Percentiles rank a stretch among this genome's conserved stretches.
phyloP scores from a whole-genome alignment of 2,797 vertebrate species.

The Urosaurus nigricauda region DNA sequence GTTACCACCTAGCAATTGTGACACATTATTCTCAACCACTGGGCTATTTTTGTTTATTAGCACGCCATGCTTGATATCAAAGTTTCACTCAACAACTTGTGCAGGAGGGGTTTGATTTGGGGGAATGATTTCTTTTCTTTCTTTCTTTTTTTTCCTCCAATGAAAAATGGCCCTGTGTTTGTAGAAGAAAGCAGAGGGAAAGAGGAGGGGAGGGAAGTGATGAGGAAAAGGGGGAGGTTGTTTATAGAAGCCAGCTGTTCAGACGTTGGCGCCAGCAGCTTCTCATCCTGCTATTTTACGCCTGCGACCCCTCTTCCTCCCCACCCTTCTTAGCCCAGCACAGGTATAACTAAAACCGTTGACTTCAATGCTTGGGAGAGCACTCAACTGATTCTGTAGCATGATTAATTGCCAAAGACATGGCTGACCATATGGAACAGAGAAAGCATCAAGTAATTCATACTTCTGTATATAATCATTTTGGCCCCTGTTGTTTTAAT shows the following conservation, averaged over 20 bases:
- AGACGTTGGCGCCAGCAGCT: slow-evolving; percentile 80
- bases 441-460: slow-evolving; percentile 86
- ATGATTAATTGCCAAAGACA: slow-evolving; percentile 88
- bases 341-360: slow-evolving; percentile 80
- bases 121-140: background rate
- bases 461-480: slow-evolving; percentile 83
- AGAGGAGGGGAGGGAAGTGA: background rate
- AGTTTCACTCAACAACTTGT: slow-evolving; percentile 62
- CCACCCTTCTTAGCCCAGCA: slow-evolving; percentile 72
- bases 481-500: slow-evolving; percentile 84
- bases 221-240: slow-evolving; percentile 62
- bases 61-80: slow-evolving; percentile 59
- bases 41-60: slow-evolving; percentile 66
- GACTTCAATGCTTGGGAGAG: slow-evolving; percentile 83
- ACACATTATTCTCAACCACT: slow-evolving; percentile 68
- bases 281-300: slow-evolving; percentile 78
- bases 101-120: background rate
- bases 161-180: slow-evolving; percentile 69
- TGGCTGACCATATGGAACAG: slow-evolving; percentile 86
- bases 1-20: slow-evolving; percentile 66
- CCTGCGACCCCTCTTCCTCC: slow-evolving; percentile 69
- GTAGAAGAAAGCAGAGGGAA: slow-evolving; percentile 60
- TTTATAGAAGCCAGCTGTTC: slow-evolving; percentile 85
- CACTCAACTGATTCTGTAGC: slow-evolving; percentile 80
- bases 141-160: background rate